Evolutionary conservation across 2,113 vertebrate species (phyloP).

Genomic region (Hemichromis elongatus): DNA sequence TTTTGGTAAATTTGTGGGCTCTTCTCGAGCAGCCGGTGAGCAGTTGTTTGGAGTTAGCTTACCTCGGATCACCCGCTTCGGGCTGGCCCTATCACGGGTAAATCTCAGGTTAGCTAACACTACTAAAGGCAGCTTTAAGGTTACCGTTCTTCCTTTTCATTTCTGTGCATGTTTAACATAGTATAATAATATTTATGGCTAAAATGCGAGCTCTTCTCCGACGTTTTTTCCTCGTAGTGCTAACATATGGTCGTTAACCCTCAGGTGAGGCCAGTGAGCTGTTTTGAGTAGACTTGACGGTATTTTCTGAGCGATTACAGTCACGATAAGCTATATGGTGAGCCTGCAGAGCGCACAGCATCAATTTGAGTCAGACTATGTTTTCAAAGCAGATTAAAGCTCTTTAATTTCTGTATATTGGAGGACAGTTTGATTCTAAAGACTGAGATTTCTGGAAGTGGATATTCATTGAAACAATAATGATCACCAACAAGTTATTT

Average conservation of each 20-base stretch:
- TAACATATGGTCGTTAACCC: background rate
- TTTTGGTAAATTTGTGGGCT: background rate
- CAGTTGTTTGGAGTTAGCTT: slow-evolving; percentile 25
- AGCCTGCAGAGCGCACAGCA: background rate
- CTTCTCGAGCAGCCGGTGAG: background rate
- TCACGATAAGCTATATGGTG: background rate
- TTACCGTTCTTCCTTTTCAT: background rate
- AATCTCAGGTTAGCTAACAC: slow-evolving; percentile 10
- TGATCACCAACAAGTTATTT: background rate
- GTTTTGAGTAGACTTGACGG: background rate
- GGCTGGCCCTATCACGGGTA: background rate
- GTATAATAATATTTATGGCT: too few relatives aligned
- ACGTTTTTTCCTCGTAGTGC: background rate
- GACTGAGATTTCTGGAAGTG: background rate
- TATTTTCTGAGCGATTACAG: background rate
- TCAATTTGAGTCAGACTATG: background rate
- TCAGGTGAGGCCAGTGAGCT: background rate
- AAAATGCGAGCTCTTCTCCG: background rate
- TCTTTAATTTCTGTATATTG: background rate
- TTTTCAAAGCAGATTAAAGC: background rate
- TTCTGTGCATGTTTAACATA: background rate
- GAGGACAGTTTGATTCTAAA: background rate
- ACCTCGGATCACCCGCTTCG: slow-evolving; percentile 19
- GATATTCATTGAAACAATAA: background rate
- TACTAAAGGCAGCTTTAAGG: background rate